Base-by-base conservation (phyloP, 2,888 invertebrate genomes). In the Entomobrya proxima region DNA sequence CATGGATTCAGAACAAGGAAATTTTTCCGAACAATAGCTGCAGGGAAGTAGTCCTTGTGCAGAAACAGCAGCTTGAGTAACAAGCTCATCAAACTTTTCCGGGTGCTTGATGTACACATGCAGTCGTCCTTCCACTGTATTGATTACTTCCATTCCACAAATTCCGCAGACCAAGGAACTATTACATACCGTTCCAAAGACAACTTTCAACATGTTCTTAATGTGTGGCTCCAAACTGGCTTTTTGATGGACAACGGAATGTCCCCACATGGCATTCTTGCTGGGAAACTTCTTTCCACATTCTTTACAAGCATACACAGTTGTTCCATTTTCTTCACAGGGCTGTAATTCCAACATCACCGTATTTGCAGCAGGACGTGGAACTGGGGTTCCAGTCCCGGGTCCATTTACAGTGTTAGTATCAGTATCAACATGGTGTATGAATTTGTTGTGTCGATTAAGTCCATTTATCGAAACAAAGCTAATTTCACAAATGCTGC, bases 91-190 rank as follows among this genome's bases (percentile, higher is more conserved):
- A 40, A 61, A 85, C n/a, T 69, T 50, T 5, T 85, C 79, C 9
- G 79, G 79, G 52, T 85, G 85, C 18, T 79, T 85, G 2, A 85
- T 74, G 61, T 85, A 85, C 3, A 85, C 35, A 27, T 85, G 85
- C 18, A 85, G 30, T 30, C 64, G 58, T 7, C 72, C 85, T 18
- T 85, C 85, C 9, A 64, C 9, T 0, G 85, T 61, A 11, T 55
- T 72, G 2, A 13, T 18, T 0, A 78, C 78, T 0, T 35, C 47
- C 5, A 15, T 64, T 55, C 40, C 15, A 21, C 85, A 85, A 5
- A 85, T 24, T 6, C 40, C 24, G 32, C 85, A 85, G 18, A 79
- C 79, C 18, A 85, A 40, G 13, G 15, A 37, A n/a, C 40, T 13
- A 21, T 64, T 67, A 40, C 85, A 79, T 0, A 79, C 47, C 7